Base-by-base conservation (phyloP, 2,113 vertebrate species). In the Gymnarchus niloticus region DNA sequence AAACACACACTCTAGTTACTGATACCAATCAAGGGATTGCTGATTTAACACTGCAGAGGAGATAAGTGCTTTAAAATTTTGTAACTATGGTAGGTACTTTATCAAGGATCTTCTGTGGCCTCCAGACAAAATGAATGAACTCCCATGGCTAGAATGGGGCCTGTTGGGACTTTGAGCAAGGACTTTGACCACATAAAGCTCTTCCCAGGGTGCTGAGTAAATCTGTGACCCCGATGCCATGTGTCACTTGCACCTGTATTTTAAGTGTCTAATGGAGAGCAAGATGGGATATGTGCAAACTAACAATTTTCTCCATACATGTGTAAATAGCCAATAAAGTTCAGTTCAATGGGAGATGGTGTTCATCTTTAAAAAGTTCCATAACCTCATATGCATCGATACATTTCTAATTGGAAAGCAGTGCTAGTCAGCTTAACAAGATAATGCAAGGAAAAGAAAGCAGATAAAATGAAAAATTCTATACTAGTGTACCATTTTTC, bases 51-150 rank as follows among this genome's bases (percentile, higher is more conserved):
- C 90, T 90, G 83, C 90, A 88, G 85, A 69, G 85, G 61, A 91
- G 90, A 91, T 92, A 90, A 90, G 89, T 76, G 87, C 83, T 86
- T 89, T 90, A 89, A 51, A 83, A 59, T 89, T 90, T 91, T 89
- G 86, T 90, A 91, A 91, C 91, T 90, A 89, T n/a, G 37, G 84
- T 92, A 92, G 91, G 90, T 93, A 92, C 90, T 86, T 91, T 92
- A 93, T 94, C 91, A 90, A 7, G 54, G 87, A 92, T 92, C 90
- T 91, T 87, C 83, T 88, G 86, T 84, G 81, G 88, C 87, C 87
- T 84, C 85, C 85, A 86, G 84, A 89, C 80, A 83, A 76, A 90
- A 86, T 88, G 87, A 89, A 87, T 84, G 56, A 86, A 90, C 89
- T 91, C 89, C n/a, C n/a, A n/a, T n/a, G n/a, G n/a, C n/a, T n/a